Base-by-base conservation (phyloP, 2,113 vertebrate genomes). In the Stomatorhinus ivindoensis region DNA sequence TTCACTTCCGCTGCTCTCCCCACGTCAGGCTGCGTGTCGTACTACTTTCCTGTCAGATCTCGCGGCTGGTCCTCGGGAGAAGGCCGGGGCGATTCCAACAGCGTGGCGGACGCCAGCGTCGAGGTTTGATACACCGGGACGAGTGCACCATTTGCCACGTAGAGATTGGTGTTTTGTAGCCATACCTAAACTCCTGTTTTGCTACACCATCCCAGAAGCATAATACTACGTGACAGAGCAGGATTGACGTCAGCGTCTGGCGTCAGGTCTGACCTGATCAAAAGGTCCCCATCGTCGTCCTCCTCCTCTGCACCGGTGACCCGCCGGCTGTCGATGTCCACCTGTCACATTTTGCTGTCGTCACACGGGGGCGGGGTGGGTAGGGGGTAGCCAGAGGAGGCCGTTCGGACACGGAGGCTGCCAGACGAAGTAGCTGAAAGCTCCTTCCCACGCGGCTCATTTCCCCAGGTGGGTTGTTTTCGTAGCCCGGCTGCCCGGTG, bases 161-260 rank as follows among this genome's bases (percentile, higher is more conserved):
- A 27, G 2, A 11, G n/a, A n/a, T 31, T 27, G 10, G n/a, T 31
- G 4, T 69, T 69, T 69, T 27, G 61, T 31, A 69, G 61, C 13
- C n/a, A 69, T 69, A 31, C n/a, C 61, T 65, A 27, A 65, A 27
- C 58, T 69, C 61, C 61, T 27, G 4, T 69, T 31, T n/a, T 69
- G 10, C 27, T 69, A 4, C 3, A 69, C 3, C n/a, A n/a, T 10
- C 17, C 65, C 17, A 27, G 47, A 19, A 90, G 91, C 92, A 90
- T 87, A 13, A 89, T 94, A 91, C 94, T 93, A 92, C 94, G 92
- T 92, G 92, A 93, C 93, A 92, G 92, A 91, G 90, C 92, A 73
- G 87, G 92, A 91, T 90, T 94, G 94, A 95, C 93, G 94, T 95
- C 94, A 95, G 89, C 89, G 82, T 73, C 90, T 31, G 88, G 92